Conservation (phyloP, 2,113 vertebrate species). For the Galeopterus variegatus region DNA sequence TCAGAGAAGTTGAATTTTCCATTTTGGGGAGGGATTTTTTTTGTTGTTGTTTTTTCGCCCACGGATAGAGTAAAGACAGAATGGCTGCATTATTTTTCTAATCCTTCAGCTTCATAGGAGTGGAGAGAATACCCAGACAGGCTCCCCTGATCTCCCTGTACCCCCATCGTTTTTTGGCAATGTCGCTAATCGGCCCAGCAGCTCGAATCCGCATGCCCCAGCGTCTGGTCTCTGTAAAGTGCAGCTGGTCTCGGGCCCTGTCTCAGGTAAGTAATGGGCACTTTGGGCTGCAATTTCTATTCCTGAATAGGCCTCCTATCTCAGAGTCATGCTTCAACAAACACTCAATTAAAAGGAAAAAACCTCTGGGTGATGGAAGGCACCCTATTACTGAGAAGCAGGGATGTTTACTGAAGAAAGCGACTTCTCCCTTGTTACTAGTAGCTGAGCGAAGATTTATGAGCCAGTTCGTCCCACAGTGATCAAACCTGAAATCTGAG, state of each 20-base stretch:
- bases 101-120: not conserved
- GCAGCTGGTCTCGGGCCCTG: conserved; percentile 46
- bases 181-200: not conserved
- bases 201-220: not conserved
- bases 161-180: not conserved
- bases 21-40: not conserved
- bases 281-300: conserved; percentile 69
- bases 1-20: not conserved
- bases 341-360: conserved; percentile 74
- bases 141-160: not conserved
- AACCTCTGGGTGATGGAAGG: conserved; percentile 73
- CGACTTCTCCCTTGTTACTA: conserved; percentile 60
- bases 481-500: conserved; percentile 77
- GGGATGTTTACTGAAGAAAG: conserved; percentile 68
- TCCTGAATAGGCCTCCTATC: conserved; percentile 73
- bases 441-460: conserved; percentile 75
- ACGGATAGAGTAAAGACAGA: not conserved
- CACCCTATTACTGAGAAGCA: conserved; percentile 68
- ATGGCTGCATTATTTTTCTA: not conserved
- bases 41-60: not conserved
- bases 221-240: not conserved
- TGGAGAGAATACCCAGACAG: not conserved
- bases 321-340: conserved; percentile 82
- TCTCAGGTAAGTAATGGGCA: conserved; percentile 78
- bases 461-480: conserved; percentile 68